Conservation (phyloP, 2,888 invertebrate species). For the Xiphydria camelus region DNA sequence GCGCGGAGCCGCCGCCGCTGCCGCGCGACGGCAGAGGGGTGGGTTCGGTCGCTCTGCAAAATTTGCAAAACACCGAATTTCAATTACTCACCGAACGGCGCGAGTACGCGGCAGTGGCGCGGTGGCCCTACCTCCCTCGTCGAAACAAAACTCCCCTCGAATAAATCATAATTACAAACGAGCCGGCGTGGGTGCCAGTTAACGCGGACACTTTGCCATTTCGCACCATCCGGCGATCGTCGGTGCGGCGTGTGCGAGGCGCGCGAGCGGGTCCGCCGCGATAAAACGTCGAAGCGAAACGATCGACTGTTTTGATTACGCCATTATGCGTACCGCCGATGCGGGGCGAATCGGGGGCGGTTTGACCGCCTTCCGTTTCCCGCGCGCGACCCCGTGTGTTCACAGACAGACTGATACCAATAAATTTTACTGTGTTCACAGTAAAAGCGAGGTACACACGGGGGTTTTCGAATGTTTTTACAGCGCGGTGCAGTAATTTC, state of each 20-base stretch:
- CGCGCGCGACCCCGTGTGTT: too few relatives aligned
- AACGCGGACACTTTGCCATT: constrained; percentile 13
- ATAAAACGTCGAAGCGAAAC: constrained; percentile 2
- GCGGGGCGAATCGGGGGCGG: not conserved
- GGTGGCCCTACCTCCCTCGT: too few relatives aligned
- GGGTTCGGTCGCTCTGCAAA: constrained; percentile 20
- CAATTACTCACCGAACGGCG: constrained; percentile 28
- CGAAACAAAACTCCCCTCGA: constrained; percentile 19
- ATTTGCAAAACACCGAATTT: constrained; percentile 38
- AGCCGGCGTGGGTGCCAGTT: constrained; percentile 9
- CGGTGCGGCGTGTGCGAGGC: not conserved
- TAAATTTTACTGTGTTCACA: too few relatives aligned
- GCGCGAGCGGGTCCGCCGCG: not conserved
- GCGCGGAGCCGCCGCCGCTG: constrained; percentile 11
- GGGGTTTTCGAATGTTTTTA: too few relatives aligned
- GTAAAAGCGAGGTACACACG: too few relatives aligned
- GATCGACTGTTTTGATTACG: constrained; percentile 1
- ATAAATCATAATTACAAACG: constrained; percentile 25
- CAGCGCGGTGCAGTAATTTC: too few relatives aligned
- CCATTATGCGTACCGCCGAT: constrained; percentile 1
- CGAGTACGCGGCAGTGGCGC: constrained; percentile 2
- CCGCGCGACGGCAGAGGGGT: constrained; percentile 1
- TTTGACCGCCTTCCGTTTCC: too few relatives aligned
- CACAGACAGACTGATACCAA: too few relatives aligned
- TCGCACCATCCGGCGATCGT: not conserved